phyloP scores from a whole-genome alignment of 2,888 invertebrate genomes.

The Plebejus anna region DNA sequence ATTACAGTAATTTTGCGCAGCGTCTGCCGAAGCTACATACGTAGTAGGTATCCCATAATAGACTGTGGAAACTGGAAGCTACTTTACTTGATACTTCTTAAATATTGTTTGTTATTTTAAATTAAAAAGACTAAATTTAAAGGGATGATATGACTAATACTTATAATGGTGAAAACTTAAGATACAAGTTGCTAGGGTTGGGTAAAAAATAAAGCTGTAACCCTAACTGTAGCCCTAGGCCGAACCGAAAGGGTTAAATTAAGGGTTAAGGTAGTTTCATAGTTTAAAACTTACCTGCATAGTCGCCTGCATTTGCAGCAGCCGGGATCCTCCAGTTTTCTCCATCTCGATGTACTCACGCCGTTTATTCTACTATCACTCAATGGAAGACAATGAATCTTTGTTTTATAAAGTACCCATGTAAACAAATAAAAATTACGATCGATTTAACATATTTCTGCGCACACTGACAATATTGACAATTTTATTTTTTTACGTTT shows the following conservation, averaged over 20 bases:
- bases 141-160: too few species aligned
- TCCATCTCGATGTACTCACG: conserved; percentile 52
- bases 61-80: not conserved
- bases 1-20: not conserved
- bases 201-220: not conserved
- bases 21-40: not conserved
- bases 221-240: too few species aligned
- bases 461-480: conserved; percentile 56
- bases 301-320: conserved; percentile 73
- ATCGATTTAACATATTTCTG: conserved; percentile 48
- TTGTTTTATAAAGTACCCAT: conserved; percentile 27
- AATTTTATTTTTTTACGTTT: conserved; percentile 36
- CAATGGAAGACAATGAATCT: conserved; percentile 46
- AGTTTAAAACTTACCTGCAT: conserved; percentile 60
- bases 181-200: not conserved
- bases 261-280: not conserved
- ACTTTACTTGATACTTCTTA: not conserved
- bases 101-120: not conserved
- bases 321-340: conserved; percentile 62
- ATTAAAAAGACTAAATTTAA: not conserved
- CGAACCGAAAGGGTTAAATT: not conserved
- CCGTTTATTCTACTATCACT: conserved; percentile 42
- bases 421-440: conserved; percentile 47
- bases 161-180: not conserved
- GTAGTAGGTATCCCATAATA: too few species aligned